Evolutionary conservation across 2,797 vertebrate species (phyloP).

Genomic region (Tadarida brasiliensis): DNA sequence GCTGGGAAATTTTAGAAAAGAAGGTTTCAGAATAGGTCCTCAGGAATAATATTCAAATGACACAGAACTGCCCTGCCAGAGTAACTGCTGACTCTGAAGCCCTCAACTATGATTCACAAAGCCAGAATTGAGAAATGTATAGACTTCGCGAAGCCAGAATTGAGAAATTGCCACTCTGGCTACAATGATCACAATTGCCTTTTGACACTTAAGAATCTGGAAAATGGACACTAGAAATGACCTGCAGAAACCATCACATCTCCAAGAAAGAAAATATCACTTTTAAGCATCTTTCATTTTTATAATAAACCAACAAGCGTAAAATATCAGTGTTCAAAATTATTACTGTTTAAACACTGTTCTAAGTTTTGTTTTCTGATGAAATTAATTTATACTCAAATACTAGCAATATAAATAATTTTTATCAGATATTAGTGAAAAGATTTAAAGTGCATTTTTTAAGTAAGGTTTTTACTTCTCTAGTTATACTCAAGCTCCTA

Average conservation of each 20-base stretch:
- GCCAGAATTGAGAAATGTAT: not conserved
- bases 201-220: not conserved
- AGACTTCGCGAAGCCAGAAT: not conserved
- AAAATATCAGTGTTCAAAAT: not conserved
- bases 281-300: not conserved
- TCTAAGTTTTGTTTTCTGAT: slow-evolving; percentile 5
- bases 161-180: not conserved
- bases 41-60: not conserved
- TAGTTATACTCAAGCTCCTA: slow-evolving; percentile 47
- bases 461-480: slow-evolving; percentile 16
- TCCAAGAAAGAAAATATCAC: not conserved
- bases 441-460: not conserved
- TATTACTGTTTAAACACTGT: not conserved
- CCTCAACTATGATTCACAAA: not conserved
- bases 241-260: not conserved
- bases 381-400: not conserved
- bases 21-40: not conserved
- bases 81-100: not conserved
- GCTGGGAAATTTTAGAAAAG: not conserved
- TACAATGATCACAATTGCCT: not conserved
- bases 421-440: not conserved
- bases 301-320: not conserved
- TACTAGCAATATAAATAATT: slow-evolving; percentile 2
- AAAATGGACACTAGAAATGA: not conserved
- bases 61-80: not conserved